Percentiles rank a stretch among this genome's conserved stretches.
Evolutionary conservation across 1,140 invertebrate species (phyloP).

Genomic region (Macrobrachium rosenbergii): DNA sequence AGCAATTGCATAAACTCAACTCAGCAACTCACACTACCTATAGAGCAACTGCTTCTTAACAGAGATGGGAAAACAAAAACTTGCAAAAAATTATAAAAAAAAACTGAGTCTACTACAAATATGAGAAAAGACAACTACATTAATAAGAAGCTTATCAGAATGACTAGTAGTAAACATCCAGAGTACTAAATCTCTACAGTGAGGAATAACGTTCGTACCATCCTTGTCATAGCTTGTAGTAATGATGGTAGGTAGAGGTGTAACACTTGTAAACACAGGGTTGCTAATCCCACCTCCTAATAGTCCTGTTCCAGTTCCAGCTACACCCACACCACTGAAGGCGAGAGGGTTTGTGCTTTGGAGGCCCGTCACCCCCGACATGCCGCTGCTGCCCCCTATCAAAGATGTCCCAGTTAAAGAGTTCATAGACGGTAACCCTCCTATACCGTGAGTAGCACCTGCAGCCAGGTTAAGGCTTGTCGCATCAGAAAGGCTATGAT

Average conservation of each 20-base stretch:
- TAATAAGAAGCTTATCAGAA: not conserved
- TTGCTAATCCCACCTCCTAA: constrained; percentile 25
- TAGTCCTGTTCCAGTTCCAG: constrained; percentile 15
- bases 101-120: not conserved
- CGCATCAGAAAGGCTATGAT: constrained; percentile 31
- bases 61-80: not conserved
- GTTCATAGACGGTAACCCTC: constrained; percentile 12
- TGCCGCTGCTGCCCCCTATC: not conserved
- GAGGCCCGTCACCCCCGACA: constrained; percentile 1
- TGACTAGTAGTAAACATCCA: not conserved
- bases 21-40: too few relatives aligned
- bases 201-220: constrained; percentile 40
- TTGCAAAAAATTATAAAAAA: not conserved
- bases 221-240: constrained; percentile 60
- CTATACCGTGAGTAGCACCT: not conserved
- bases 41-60: too few relatives aligned
- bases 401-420: constrained; percentile 19
- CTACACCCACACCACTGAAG: constrained; percentile 19
- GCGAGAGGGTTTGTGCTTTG: constrained; percentile 45
- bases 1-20: too few relatives aligned
- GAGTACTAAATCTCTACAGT: not conserved
- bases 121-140: not conserved
- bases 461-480: constrained; percentile 6
- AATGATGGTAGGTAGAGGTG: constrained; percentile 55
- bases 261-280: constrained; percentile 41